Conservation (phyloP, 1,140 invertebrate genomes). For the Tetraneura akinire region DNA sequence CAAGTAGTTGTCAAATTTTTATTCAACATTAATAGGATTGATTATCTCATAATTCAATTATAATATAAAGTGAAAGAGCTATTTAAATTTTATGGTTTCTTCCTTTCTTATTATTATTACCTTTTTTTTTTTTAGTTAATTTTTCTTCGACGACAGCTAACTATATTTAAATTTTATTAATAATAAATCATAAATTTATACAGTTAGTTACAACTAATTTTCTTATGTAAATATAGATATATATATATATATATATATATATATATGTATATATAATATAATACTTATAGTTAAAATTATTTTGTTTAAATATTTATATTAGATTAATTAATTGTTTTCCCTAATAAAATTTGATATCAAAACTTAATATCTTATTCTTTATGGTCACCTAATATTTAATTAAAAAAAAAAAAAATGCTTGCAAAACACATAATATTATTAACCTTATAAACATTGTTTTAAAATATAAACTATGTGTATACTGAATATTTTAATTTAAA, state of each 20-base stretch:
- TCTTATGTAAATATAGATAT: conserved; percentile 6
- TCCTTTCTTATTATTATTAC: no score
- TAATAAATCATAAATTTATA: conserved; percentile 1
- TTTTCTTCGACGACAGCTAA: conserved; percentile 16
- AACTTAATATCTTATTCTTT: no score
- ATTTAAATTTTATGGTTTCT: conserved; percentile 9
- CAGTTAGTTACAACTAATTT: not conserved
- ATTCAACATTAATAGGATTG: not conserved
- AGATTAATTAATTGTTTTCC: not conserved
- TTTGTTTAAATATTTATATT: not conserved
- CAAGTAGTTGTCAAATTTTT: not conserved
- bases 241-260: no score
- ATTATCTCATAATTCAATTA: not conserved
- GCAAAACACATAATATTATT: no score
- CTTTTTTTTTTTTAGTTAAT: no score
- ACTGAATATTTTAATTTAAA: no score
- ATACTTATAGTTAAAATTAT: not conserved
- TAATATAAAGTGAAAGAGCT: not conserved
- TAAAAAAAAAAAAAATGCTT: no score
- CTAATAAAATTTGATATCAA: not conserved
- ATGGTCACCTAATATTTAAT: no score
- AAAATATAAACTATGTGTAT: no score
- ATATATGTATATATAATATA: no score
- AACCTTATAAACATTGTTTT: no score
- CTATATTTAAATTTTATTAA: conserved; percentile 28